These are phyloP conservation scores for Chaetophractus vellerosus DNA, from an alignment of 2,797 vertebrate species.

Conservation along the genomic window DNA sequence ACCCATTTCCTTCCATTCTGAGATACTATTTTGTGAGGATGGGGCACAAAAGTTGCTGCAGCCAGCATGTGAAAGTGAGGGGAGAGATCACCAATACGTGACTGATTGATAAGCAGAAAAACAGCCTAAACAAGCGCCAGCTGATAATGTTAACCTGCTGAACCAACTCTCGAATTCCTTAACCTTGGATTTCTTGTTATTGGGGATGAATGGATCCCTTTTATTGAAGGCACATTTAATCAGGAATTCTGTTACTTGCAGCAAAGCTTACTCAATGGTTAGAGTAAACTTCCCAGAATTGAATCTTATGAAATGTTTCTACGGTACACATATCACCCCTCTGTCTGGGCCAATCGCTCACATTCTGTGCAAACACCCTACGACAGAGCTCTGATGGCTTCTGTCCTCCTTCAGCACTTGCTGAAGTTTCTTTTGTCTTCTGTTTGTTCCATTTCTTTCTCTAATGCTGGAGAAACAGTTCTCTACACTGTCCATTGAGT, in stretches of 20 bases:
- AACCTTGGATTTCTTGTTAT: slow-evolving; percentile 42
- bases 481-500: slow-evolving; percentile 66
- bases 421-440: slow-evolving; percentile 42
- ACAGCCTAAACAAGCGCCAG: background rate
- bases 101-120: background rate
- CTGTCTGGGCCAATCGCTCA: background rate
- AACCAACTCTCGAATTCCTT: background rate
- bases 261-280: background rate
- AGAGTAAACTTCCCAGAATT: background rate
- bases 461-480: background rate
- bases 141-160: background rate
- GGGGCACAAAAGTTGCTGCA: background rate
- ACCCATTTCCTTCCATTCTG: background rate
- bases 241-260: background rate
- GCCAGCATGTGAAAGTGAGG: background rate
- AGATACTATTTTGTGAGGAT: background rate
- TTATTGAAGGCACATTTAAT: slow-evolving; percentile 53
- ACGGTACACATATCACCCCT: background rate
- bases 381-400: slow-evolving; percentile 55
- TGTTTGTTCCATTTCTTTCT: slow-evolving; percentile 56
- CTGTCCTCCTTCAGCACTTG: slow-evolving; percentile 12
- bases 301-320: slow-evolving; percentile 15
- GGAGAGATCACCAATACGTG: background rate
- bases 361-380: background rate
- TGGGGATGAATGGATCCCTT: slow-evolving; percentile 27